Evolutionary conservation across 2,888 invertebrate species (phyloP).

Genomic region (Rosalia funebris): DNA sequence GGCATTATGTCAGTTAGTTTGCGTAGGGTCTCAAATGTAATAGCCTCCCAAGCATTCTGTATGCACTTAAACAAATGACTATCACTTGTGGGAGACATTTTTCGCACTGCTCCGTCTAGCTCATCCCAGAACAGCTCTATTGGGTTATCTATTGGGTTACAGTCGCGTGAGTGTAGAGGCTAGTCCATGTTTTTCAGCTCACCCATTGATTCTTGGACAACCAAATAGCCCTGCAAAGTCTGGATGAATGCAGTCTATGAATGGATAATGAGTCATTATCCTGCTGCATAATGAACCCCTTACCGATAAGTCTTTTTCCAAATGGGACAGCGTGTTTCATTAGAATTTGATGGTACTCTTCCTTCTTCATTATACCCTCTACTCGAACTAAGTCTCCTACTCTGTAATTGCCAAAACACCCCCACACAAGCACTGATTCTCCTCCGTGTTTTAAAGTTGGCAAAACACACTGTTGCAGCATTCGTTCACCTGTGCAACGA

Average conservation of each 20-base stretch:
- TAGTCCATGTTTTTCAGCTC: neutral
- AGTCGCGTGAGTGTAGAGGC: neutral
- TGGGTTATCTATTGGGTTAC: neutral
- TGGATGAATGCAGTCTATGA: too few species aligned
- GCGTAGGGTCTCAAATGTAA: too few species aligned
- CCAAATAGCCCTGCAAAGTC: neutral
- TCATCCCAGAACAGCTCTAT: constrained; percentile 9
- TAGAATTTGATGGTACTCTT: neutral
- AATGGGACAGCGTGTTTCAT: neutral
- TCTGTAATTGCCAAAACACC: neutral
- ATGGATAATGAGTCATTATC: constrained; percentile 1
- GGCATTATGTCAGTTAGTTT: too few species aligned
- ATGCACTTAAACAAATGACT: constrained; percentile 19
- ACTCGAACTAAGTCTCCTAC: neutral
- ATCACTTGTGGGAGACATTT: neutral
- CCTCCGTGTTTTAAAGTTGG: constrained; percentile 1
- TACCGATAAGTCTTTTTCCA: neutral
- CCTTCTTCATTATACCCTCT: constrained; percentile 1
- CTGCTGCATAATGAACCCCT: constrained; percentile 6
- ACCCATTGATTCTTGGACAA: neutral
- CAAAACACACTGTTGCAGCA: neutral
- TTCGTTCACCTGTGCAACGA: neutral
- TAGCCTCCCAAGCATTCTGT: neutral
- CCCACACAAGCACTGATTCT: neutral
- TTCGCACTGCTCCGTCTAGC: constrained; percentile 4